Evolutionary conservation across 2,797 vertebrate species (phyloP).

Genomic region (Erethizon dorsatum): DNA sequence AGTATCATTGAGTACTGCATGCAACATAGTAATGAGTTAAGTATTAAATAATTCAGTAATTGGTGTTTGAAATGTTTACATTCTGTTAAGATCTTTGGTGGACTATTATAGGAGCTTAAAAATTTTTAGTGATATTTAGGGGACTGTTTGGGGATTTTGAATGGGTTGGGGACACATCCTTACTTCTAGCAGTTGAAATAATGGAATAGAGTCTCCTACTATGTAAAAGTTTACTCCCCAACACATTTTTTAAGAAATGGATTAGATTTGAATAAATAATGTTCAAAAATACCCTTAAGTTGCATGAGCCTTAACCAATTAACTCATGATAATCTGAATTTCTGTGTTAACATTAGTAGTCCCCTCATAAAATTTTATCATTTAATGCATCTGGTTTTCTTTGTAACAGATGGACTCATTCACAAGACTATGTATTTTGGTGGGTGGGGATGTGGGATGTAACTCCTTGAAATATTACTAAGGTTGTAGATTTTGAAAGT

Average conservation of each 20-base stretch:
- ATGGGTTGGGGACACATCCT: neutral
- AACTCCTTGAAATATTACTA: neutral
- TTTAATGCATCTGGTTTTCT: neutral
- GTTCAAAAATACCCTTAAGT: constrained; percentile 6
- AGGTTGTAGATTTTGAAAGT: neutral
- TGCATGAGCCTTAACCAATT: constrained; percentile 16
- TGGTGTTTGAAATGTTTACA: constrained; percentile 52
- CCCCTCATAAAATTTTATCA: constrained; percentile 20
- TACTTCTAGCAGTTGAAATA: constrained; percentile 46
- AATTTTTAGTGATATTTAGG: constrained; percentile 61
- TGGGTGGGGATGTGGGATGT: neutral
- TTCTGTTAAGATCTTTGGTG: constrained; percentile 41
- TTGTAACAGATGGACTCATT: neutral
- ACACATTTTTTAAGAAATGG: constrained; percentile 30
- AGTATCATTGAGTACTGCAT: neutral
- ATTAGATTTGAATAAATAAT: constrained; percentile 40
- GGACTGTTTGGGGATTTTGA: constrained; percentile 44
- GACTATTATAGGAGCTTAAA: neutral
- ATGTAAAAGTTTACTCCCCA: constrained; percentile 18
- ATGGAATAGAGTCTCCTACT: neutral
- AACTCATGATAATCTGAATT: constrained; percentile 13
- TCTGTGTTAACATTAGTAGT: neutral
- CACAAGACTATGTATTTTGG: neutral
- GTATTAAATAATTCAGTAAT: constrained; percentile 68
- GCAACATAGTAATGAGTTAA: constrained; percentile 29